phyloP scores from a whole-genome alignment of 2,888 invertebrate species.

The Lapara coniferarum region DNA sequence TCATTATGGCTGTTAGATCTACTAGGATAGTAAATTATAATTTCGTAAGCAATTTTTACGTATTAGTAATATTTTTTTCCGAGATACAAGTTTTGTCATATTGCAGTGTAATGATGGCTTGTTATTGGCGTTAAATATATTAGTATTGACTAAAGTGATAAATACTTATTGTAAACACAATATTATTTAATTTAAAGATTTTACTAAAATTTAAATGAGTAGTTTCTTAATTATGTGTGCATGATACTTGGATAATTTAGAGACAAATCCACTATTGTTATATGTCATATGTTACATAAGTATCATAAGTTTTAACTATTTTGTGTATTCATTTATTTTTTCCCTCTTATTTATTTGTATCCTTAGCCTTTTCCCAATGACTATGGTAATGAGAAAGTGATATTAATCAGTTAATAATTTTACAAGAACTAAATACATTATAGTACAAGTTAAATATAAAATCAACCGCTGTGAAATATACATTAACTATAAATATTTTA shows the following conservation, averaged over 20 bases:
- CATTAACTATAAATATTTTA: not conserved
- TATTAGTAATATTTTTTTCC: not conserved
- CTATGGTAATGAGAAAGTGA: not conserved
- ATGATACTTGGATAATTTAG: not conserved
- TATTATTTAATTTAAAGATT: not conserved
- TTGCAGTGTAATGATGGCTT: not conserved
- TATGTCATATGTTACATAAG: not conserved
- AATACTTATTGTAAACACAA: not conserved
- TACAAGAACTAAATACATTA: not conserved
- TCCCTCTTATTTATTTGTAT: not conserved
- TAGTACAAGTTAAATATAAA: not conserved
- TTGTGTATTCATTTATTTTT: not conserved
- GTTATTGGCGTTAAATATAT: slow-evolving; percentile 6
- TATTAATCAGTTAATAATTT: not conserved
- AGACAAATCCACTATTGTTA: not conserved
- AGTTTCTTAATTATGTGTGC: slow-evolving; percentile 4
- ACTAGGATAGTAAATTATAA: slow-evolving; percentile 6
- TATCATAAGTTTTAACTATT: not conserved
- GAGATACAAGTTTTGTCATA: not conserved
- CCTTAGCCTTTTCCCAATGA: not conserved
- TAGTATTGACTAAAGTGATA: not conserved
- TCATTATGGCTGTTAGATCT: not conserved
- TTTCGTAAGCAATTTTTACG: not conserved
- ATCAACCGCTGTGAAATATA: slow-evolving; percentile 3
- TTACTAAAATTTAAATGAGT: not conserved